Conservation (phyloP, 2,888 invertebrate species). For the Pyralis farinalis region DNA sequence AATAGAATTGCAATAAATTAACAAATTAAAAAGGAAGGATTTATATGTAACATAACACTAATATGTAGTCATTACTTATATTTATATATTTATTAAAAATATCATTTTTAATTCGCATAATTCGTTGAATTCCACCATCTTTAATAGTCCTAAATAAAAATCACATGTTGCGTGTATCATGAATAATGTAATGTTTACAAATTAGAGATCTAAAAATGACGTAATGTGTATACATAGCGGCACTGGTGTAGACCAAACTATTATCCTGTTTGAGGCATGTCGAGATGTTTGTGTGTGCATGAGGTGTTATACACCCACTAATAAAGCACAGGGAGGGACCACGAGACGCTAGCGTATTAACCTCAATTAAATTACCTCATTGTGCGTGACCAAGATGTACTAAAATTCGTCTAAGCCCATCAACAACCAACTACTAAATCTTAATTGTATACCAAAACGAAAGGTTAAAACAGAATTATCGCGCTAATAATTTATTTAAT, state of each 20-base stretch:
- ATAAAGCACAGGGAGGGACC: constrained; percentile 4
- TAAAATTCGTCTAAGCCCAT: constrained; percentile 6
- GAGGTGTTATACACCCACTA: constrained; percentile 21
- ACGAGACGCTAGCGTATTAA: constrained; percentile 28
- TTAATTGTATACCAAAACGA: constrained; percentile 33
- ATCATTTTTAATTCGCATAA: too few relatives aligned
- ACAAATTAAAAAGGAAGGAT: too few relatives aligned
- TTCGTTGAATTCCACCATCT: constrained; percentile 7
- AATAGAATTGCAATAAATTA: too few relatives aligned
- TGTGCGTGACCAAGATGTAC: constrained; percentile 20
- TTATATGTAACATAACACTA: too few relatives aligned
- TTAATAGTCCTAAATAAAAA: constrained; percentile 6
- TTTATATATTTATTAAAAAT: too few relatives aligned
- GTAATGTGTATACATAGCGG: constrained; percentile 18
- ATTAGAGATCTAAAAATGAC: constrained; percentile 17
- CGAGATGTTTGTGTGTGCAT: constrained; percentile 19
- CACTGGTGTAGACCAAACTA: background rate
- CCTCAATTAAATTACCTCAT: constrained; percentile 34
- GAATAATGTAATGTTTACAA: constrained; percentile 18
- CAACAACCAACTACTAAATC: constrained; percentile 24
- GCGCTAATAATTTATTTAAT: constrained; percentile 40
- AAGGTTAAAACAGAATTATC: constrained; percentile 39
- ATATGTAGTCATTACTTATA: too few relatives aligned
- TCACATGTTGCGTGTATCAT: constrained; percentile 7
- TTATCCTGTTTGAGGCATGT: constrained; percentile 9